phyloP scores from a whole-genome alignment of 2,797 vertebrate genomes.

The Acanthurus tractus region DNA sequence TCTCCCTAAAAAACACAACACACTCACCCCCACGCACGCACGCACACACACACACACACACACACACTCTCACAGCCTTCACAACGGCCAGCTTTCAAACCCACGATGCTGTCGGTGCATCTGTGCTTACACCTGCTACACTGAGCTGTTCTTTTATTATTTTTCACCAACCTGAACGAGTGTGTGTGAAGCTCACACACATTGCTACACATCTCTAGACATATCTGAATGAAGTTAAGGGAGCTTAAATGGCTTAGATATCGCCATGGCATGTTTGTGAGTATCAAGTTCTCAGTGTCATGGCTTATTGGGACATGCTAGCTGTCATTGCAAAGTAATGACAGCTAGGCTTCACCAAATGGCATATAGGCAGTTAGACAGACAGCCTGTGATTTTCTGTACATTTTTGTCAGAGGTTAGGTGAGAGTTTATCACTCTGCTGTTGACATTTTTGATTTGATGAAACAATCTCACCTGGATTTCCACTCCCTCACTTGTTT shows the following conservation, averaged over 20 bases:
- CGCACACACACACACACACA: slow-evolving; percentile 17
- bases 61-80: slow-evolving; percentile 16
- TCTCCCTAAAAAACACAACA: slow-evolving; percentile 58
- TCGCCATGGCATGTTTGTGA: slow-evolving; percentile 24
- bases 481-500: background rate
- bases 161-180: slow-evolving; percentile 16
- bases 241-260: slow-evolving; percentile 34
- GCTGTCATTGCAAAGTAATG: slow-evolving; percentile 72
- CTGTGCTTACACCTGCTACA: slow-evolving; percentile 61
- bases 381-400: slow-evolving; percentile 23
- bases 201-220: background rate
- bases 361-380: slow-evolving; percentile 2
- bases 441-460: background rate
- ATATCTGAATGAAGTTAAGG: background rate
- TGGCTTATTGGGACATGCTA: slow-evolving; percentile 18
- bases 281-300: slow-evolving; percentile 30
- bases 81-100: slow-evolving; percentile 45
- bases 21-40: slow-evolving; percentile 14
- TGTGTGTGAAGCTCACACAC: background rate
- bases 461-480: background rate
- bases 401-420: background rate
- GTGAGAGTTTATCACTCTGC: slow-evolving; percentile 7
- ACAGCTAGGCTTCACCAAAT: slow-evolving; percentile 19
- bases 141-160: slow-evolving; percentile 18
- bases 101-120: slow-evolving; percentile 79